Conservation (phyloP, 2,113 vertebrate genomes). For the Vulpes lagopus region DNA sequence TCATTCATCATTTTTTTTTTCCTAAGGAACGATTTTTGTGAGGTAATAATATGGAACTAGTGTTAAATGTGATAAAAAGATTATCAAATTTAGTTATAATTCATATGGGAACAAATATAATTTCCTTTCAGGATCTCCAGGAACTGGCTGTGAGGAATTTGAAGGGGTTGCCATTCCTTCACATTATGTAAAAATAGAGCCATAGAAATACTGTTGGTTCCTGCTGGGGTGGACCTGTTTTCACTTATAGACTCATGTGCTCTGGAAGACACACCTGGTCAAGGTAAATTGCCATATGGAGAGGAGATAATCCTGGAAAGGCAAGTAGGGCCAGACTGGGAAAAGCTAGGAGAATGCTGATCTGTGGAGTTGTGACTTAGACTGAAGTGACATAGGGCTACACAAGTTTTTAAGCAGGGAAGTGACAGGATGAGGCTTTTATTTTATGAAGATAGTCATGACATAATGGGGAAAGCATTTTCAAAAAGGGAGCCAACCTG, state of each 20-base stretch:
- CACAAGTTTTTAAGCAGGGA: background rate
- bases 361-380: background rate
- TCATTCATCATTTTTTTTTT: background rate
- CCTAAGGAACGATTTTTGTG: background rate
- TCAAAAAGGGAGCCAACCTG: background rate
- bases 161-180: background rate
- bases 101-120: background rate
- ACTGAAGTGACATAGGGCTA: background rate
- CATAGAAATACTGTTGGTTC: background rate
- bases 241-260: background rate
- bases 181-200: background rate
- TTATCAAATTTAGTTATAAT: background rate
- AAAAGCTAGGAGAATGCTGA: background rate
- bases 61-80: slow-evolving; percentile 8
- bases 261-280: background rate
- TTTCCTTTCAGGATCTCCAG: background rate
- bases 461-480: background rate
- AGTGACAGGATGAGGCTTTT: background rate
- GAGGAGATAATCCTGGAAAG: background rate
- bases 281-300: background rate
- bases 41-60: background rate
- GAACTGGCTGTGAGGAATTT: background rate
- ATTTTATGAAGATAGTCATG: background rate
- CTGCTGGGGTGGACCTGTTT: background rate
- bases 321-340: too few species aligned